Percentiles rank a stretch among this genome's conserved stretches.
Conservation (phyloP, 2,888 invertebrate genomes). For the Polia nebulosa region DNA sequence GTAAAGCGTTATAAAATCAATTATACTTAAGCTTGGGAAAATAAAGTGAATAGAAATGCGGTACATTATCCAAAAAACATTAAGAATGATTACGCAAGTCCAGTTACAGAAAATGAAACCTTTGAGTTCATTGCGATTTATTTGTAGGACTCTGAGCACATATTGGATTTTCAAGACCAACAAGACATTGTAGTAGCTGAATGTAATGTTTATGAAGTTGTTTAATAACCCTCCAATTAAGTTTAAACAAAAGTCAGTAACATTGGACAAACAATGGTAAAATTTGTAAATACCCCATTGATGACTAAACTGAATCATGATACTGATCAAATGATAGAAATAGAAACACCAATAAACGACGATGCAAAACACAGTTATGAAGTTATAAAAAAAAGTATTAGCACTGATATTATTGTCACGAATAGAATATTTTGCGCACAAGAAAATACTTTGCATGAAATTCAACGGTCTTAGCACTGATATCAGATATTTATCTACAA, state of each 20-base stretch:
- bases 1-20: neutral
- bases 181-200: neutral
- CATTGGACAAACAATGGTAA: neutral
- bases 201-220: neutral
- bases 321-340: neutral
- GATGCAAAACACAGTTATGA: neutral
- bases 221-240: neutral
- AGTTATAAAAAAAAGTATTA: conserved; percentile 7
- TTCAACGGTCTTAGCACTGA: conserved; percentile 5
- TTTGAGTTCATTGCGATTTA: neutral
- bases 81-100: conserved; percentile 1
- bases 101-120: conserved; percentile 5
- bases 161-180: conserved; percentile 20
- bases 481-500: conserved; percentile 12
- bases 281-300: conserved; percentile 5
- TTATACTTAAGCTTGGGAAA: neutral
- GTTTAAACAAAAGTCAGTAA: neutral
- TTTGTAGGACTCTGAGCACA: neutral
- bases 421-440: conserved; percentile 24
- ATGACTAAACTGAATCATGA: neutral
- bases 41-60: neutral
- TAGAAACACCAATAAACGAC: neutral
- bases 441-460: conserved; percentile 17
- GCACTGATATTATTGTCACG: neutral
- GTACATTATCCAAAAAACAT: conserved; percentile 2